These are phyloP conservation scores for Pimephales promelas DNA, from an alignment of 2,113 vertebrate genomes.

Conservation along the genomic window DNA sequence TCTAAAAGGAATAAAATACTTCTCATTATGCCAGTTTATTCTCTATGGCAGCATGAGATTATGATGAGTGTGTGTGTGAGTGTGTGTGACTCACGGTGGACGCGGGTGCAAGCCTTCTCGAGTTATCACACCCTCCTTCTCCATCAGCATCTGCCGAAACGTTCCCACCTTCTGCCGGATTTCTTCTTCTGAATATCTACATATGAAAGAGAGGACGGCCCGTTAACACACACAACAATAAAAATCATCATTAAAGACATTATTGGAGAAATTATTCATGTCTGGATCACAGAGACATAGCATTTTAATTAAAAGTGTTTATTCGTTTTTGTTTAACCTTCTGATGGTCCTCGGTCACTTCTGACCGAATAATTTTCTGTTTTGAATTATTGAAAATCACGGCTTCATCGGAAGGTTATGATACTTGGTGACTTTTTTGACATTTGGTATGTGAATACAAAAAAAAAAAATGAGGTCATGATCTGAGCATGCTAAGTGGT, in stretches of 20 bases:
- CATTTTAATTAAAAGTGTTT: no score
- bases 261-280: neutral
- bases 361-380: no score
- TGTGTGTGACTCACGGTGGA: conserved; percentile 82
- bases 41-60: neutral
- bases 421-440: no score
- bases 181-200: conserved; percentile 94
- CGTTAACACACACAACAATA: neutral
- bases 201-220: neutral
- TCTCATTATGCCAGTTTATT: neutral
- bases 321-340: no score
- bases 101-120: conserved; percentile 87
- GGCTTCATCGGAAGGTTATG: no score
- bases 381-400: no score
- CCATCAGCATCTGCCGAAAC: conserved; percentile 99
- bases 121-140: conserved; percentile 96
- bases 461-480: no score
- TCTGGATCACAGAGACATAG: neutral
- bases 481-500: no score
- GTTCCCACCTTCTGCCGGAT: conserved; percentile 95
- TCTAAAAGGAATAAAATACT: no score
- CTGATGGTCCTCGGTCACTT: no score
- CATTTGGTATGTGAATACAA: no score
- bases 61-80: neutral
- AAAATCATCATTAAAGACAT: neutral